Percentiles rank a stretch among this genome's conserved stretches.
Evolutionary conservation across 2,797 vertebrate genomes (phyloP).

Genomic region (Crypturellus tataupa): DNA sequence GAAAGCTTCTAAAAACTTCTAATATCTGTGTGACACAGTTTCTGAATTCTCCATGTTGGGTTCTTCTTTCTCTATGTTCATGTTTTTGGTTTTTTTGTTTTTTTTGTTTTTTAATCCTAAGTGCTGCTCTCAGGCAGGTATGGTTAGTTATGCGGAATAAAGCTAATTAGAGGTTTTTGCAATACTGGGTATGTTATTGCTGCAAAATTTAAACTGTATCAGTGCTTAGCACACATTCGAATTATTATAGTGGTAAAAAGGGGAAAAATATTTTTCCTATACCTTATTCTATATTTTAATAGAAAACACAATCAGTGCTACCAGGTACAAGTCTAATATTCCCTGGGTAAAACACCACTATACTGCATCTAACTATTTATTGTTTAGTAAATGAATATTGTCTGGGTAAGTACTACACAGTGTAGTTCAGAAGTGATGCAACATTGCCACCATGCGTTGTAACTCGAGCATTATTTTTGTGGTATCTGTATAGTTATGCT

Average conservation of each 20-base stretch:
- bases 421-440: constrained; percentile 27
- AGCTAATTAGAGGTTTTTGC: constrained; percentile 59
- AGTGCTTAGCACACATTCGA: constrained; percentile 12
- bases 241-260: constrained; percentile 34
- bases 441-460: constrained; percentile 79
- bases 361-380: constrained; percentile 62
- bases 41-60: neutral
- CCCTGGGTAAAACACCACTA: constrained; percentile 70
- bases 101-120: constrained; percentile 59
- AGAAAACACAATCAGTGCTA: constrained; percentile 66
- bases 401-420: neutral
- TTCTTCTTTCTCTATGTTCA: no score
- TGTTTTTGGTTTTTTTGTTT: neutral
- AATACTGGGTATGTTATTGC: neutral
- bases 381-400: constrained; percentile 45
- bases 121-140: constrained; percentile 56
- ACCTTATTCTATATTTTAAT: constrained; percentile 64
- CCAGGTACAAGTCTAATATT: constrained; percentile 71
- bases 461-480: neutral
- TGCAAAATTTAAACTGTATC: constrained; percentile 15
- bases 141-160: constrained; percentile 32
- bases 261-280: constrained; percentile 27
- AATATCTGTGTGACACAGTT: neutral
- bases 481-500: neutral
- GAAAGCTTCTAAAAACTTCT: neutral